Conservation (phyloP, 2,797 vertebrate genomes). For the Coracias cyanogaster region DNA sequence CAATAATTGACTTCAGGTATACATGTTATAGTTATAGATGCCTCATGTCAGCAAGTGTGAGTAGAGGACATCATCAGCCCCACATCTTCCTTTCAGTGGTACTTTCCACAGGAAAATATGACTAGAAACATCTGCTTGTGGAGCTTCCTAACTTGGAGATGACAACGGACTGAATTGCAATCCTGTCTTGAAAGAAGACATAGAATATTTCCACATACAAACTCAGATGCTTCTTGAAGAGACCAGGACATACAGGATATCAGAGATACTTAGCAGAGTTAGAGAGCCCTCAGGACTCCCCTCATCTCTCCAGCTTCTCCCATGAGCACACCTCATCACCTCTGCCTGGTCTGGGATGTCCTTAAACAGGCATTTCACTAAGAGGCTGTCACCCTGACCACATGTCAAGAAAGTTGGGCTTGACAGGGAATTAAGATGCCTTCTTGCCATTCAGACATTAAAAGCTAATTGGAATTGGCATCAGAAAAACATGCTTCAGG, state of each 20-base stretch:
- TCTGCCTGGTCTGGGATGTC: background rate
- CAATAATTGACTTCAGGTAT: background rate
- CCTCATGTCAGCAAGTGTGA: background rate
- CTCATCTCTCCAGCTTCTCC: background rate
- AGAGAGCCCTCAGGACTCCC: background rate
- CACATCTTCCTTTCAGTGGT: rapidly evolving
- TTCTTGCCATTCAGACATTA: background rate
- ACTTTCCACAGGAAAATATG: background rate
- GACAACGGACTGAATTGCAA: background rate
- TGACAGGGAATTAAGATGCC: background rate
- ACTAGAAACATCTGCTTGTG: background rate
- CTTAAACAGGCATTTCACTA: background rate
- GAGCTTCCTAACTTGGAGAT: background rate
- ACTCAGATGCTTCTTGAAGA: background rate
- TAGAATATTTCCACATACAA: background rate
- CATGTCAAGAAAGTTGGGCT: background rate
- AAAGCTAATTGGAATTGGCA: background rate
- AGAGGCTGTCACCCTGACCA: rapidly evolving
- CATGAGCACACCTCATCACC: background rate
- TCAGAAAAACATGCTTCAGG: background rate
- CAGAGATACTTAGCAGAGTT: background rate
- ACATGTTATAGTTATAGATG: rapidly evolving
- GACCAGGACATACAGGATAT: rapidly evolving
- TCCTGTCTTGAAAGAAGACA: background rate
- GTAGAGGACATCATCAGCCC: background rate